Base-by-base conservation (phyloP, 2,113 vertebrate species). In the Pampusana beccarii region DNA sequence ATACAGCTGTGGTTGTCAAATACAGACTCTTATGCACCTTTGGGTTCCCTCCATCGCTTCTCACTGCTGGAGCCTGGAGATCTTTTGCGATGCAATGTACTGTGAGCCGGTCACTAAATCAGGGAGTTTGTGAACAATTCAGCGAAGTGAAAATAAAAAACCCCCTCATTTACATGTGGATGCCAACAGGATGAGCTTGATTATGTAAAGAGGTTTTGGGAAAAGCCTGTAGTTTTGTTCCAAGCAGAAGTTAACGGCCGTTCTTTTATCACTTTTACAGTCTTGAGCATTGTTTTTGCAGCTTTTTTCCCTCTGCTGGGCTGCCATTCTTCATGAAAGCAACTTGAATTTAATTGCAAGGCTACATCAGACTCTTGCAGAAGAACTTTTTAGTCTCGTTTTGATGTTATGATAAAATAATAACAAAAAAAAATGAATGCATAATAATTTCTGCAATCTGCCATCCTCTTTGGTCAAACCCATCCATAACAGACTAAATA, bases 261-360 rank as follows among this genome's bases (percentile, higher is more conserved):
- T 60, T 84, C 62, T 51, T 87, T 81, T 69, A 69, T 92, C 74
- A 51, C 70, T 93, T 85, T 82, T 85, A 93, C 73, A 72, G 62
- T 51, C 18, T 64, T 9, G 66, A 80, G 50, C 67, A 65, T 17
- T 82, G 44, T 71, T 94, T 95, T 60, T 94, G 36, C 79, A 86
- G 82, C 33, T 74, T 86, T 93, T 38, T 69, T 34, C 78, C 44
- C 33, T 75, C 61, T 1, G 5, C 66, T 88, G 65, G 74, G 61
- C 71, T 94, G 73, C 81, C 69, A 89, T 70, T 88, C n/a, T 58
- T 87, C 60, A 94, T 62, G 77, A 91, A 80, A 80, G 38, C 46
- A 80, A 80, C 64, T 58, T 83, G 86, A 81, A 80, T 74, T 94
- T 92, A 78, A 89, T 66, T 77, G 90, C 48, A 66, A 58, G 21